phyloP scores from a whole-genome alignment of 2,888 invertebrate species.

The Lordiphosa andalusiaca region DNA sequence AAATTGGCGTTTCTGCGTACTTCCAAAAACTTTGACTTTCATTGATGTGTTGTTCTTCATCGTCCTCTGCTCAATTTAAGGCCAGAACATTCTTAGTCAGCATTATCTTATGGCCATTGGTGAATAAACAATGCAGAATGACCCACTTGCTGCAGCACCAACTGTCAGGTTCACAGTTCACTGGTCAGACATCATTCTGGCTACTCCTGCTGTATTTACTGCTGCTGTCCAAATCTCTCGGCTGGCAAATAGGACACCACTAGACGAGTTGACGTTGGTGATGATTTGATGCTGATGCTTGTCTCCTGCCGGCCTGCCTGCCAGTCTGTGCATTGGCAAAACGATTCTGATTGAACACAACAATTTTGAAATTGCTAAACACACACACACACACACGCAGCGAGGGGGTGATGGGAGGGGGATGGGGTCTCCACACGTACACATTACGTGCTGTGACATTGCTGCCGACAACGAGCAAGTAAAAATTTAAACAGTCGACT shows the following conservation, averaged over 20 bases:
- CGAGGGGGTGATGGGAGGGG: neutral
- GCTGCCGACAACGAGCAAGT: slow-evolving; percentile 53
- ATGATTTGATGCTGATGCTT: slow-evolving; percentile 32
- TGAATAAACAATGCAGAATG: slow-evolving; percentile 30
- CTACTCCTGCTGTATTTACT: slow-evolving; percentile 10
- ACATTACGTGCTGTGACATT: slow-evolving; percentile 65
- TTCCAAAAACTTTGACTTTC: too few species aligned
- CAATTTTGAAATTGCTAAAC: slow-evolving; percentile 68
- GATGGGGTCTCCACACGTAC: slow-evolving; percentile 48
- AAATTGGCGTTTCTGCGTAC: too few species aligned
- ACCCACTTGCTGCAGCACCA: slow-evolving; percentile 25
- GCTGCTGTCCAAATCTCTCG: slow-evolving; percentile 7
- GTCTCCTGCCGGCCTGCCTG: slow-evolving; percentile 19
- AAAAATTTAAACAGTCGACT: slow-evolving; percentile 62
- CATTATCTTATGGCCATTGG: slow-evolving; percentile 13
- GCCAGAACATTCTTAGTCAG: slow-evolving; percentile 1
- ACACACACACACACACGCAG: slow-evolving; percentile 24
- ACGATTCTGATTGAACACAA: slow-evolving; percentile 67
- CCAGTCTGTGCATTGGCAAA: slow-evolving; percentile 43
- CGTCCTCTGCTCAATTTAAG: slow-evolving; percentile 11
- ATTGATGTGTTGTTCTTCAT: slow-evolving; percentile 8
- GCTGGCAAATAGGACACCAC: slow-evolving; percentile 13
- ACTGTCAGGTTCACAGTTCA: slow-evolving; percentile 30
- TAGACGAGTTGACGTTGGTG: slow-evolving; percentile 26
- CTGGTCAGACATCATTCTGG: slow-evolving; percentile 12